These are phyloP conservation scores for Drosophila miranda DNA, from an alignment of 1,140 invertebrate species.

Conservation along the genomic window DNA sequence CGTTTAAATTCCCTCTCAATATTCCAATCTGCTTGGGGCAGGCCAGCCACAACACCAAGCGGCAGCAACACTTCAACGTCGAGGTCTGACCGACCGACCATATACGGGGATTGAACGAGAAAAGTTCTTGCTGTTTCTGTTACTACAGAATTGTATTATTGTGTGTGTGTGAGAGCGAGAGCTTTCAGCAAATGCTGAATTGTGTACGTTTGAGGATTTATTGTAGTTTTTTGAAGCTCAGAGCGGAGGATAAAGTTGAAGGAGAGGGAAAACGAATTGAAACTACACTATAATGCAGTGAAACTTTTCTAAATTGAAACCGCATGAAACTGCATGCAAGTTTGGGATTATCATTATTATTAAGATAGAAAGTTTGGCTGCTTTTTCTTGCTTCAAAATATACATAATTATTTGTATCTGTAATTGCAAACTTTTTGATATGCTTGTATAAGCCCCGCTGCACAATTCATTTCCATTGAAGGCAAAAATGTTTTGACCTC, in stretches of 20 bases:
- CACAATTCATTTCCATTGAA: neutral
- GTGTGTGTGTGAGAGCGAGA: conserved; percentile 1
- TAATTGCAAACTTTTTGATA: no score
- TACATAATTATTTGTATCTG: no score
- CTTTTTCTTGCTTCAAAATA: no score
- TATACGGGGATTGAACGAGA: conserved; percentile 25
- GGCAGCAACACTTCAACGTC: conserved; percentile 12
- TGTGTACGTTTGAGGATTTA: neutral
- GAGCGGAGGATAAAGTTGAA: neutral
- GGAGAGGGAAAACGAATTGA: conserved; percentile 1
- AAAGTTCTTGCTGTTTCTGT: conserved; percentile 12
- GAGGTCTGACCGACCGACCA: conserved; percentile 33
- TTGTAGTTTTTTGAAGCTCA: neutral
- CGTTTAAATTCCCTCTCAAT: conserved; percentile 45
- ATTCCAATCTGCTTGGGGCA: conserved; percentile 26
- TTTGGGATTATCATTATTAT: no score
- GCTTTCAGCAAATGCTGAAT: conserved; percentile 25
- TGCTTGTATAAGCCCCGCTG: no score
- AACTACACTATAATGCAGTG: neutral
- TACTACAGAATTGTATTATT: conserved; percentile 20
- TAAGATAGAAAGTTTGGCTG: no score
- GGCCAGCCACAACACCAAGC: neutral
- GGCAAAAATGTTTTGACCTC: conserved; percentile 29
- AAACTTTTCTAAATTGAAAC: neutral
- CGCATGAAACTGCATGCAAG: no score